Evolutionary conservation across 2,888 invertebrate species (phyloP), one percentile per base, ranked within the genome.

Genomic region (Melipona bicolor): DNA sequence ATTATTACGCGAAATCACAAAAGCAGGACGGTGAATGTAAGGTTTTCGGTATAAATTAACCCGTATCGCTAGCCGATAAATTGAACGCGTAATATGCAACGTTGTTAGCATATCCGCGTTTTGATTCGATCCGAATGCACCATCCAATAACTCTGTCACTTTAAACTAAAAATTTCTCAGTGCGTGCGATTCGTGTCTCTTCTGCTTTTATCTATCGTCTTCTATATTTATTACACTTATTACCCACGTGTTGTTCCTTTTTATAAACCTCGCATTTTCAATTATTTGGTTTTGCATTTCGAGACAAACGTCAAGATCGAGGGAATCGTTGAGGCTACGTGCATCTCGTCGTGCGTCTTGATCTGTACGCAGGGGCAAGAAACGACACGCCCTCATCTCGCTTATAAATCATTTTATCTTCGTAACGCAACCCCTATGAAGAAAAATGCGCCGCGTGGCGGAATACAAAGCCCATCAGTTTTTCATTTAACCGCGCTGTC

Each of bases 361-460:
- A 68, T 67, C 32, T 36, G 21, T 24, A 32, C 69, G 21, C 52
- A 54, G 62, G 62, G 76, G 13, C 56, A 69, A 64, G 61, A 59
- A 76, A 68, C 80, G 76, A 76, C 76, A 72, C 70, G 73, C 77
- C 74, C 81, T 77, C 69, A 32, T 77, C 72, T 70, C 65, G 68
- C 76, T 76, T 83, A 83, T 85, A 85, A 85, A 86, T 85, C 80
- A 83, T 85, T 82, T 81, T 81, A 81, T 79, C 83, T 54, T 77
- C 74, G 69, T 81, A 64, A 82, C 59, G 68, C 59, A 19, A 56
- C 74, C 70, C 62, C 56, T 71, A 81, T 75, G 81, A 81, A 77
- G 77, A 81, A 82, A 84, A 73, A 80, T 83, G 77, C 43, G 67
- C 70, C 49, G 21, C 49, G 67, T 50, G 67, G 52, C 11, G 54